Percentiles rank a stretch among this genome's conserved stretches.
Evolutionary conservation across 1,140 invertebrate species (phyloP).

Genomic region (Ganaspis sp.): DNA sequence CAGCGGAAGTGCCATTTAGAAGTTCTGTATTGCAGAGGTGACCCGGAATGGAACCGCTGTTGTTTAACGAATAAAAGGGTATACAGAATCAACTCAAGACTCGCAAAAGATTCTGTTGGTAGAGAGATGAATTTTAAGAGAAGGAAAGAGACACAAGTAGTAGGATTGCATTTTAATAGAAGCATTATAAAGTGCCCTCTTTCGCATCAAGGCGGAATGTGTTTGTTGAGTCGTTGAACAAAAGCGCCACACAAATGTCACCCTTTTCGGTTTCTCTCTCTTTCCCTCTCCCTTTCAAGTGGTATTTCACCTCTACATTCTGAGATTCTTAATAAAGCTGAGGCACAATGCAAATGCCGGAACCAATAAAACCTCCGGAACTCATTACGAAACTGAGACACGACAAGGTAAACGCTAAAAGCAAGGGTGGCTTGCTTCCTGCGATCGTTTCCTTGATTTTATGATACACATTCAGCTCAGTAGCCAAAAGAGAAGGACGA

Average conservation of each 20-base stretch:
- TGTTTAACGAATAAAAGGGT: constrained; percentile 63
- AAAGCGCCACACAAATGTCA: constrained; percentile 35
- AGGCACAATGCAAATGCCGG: constrained; percentile 45
- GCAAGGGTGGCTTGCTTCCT: constrained; percentile 27
- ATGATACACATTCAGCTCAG: not conserved
- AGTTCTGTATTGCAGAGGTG: constrained; percentile 44
- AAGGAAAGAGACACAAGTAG: not conserved
- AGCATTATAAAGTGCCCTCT: constrained; percentile 53
- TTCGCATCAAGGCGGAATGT: constrained; percentile 29
- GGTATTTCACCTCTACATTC: not conserved
- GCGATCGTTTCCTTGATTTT: constrained; percentile 29
- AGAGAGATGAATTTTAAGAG: not conserved
- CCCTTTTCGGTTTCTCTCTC: constrained; percentile 14
- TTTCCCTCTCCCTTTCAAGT: constrained; percentile 2
- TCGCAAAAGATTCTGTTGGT: not conserved
- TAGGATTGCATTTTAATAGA: constrained; percentile 67
- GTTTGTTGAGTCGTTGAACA: constrained; percentile 37
- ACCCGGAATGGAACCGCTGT: constrained; percentile 42
- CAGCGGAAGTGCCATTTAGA: constrained; percentile 60
- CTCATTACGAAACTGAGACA: constrained; percentile 42
- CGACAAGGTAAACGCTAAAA: constrained; percentile 10
- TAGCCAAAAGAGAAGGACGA: not conserved
- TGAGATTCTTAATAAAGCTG: constrained; percentile 49
- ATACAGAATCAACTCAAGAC: constrained; percentile 3
- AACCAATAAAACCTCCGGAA: constrained; percentile 43